phyloP scores from a whole-genome alignment of 1,140 invertebrate genomes.

The Hydropsyche tenuis region DNA sequence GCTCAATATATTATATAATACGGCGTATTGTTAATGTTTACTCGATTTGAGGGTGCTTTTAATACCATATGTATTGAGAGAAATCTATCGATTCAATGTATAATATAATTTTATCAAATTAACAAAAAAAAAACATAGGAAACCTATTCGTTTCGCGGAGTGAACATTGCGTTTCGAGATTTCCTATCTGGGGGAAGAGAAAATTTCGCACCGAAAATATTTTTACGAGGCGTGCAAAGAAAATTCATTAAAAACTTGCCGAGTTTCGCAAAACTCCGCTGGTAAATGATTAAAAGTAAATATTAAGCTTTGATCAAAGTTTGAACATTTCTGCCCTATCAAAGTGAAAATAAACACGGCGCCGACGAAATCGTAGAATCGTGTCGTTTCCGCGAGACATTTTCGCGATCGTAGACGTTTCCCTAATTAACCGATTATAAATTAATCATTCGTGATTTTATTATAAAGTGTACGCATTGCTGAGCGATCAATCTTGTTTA shows the following conservation, averaged over 20 bases:
- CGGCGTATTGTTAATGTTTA: background rate
- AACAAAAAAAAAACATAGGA: too few species aligned
- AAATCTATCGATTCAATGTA: too few species aligned
- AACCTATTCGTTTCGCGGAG: too few species aligned
- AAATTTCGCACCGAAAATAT: slow-evolving; percentile 34
- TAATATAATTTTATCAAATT: too few species aligned
- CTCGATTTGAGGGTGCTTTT: background rate
- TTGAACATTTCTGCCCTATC: slow-evolving; percentile 41
- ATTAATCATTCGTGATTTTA: too few species aligned
- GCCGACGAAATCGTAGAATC: background rate
- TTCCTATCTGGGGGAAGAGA: background rate
- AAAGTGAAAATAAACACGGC: slow-evolving; percentile 40
- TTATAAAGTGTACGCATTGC: too few species aligned
- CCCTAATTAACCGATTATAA: too few species aligned
- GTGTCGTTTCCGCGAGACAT: background rate
- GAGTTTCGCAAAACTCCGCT: slow-evolving; percentile 33
- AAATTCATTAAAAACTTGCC: slow-evolving; percentile 50
- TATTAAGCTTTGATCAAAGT: slow-evolving; percentile 48
- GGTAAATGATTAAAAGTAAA: slow-evolving; percentile 50
- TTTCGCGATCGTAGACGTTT: background rate
- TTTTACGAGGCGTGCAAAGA: slow-evolving; percentile 35
- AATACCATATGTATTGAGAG: too few species aligned
- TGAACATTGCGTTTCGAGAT: too few species aligned
- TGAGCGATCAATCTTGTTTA: too few species aligned
- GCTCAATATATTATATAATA: background rate